These are phyloP conservation scores for Porphyrio hochstetteri DNA, from an alignment of 2,113 vertebrate species.

Conservation along the genomic window DNA sequence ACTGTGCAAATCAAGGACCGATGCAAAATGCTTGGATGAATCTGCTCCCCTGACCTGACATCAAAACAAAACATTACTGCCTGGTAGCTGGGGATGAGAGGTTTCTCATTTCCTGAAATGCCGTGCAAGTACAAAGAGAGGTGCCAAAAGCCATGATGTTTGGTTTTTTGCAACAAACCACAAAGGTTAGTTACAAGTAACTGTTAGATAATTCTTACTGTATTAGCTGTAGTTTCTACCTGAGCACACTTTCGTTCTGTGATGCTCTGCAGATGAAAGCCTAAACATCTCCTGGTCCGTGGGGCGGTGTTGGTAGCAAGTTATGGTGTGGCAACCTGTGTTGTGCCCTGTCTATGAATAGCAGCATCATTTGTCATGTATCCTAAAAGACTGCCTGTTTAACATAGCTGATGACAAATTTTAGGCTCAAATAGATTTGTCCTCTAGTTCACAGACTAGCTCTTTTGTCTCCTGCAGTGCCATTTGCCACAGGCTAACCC, in stretches of 20 bases:
- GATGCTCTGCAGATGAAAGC: neutral
- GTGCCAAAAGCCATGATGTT: neutral
- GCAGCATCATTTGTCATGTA: constrained; percentile 6
- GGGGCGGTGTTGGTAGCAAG: neutral
- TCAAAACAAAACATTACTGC: neutral
- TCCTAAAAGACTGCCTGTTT: neutral
- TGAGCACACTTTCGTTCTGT: neutral
- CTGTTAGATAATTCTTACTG: neutral
- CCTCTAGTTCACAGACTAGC: neutral
- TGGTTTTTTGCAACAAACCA: neutral
- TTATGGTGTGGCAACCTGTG: neutral
- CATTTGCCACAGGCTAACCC: neutral
- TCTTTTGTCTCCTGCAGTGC: neutral
- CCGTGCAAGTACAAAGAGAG: neutral
- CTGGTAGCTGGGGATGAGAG: neutral
- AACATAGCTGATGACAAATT: neutral
- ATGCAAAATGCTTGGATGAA: neutral
- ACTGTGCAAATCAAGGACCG: neutral
- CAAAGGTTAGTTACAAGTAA: neutral
- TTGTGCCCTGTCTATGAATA: constrained; percentile 9
- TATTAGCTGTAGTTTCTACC: neutral
- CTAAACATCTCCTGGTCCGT: neutral
- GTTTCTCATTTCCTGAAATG: constrained; percentile 9
- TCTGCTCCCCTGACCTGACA: neutral
- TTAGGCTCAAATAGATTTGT: neutral